These are phyloP conservation scores for Nannospalax galili DNA, from an alignment of 2,113 vertebrate genomes.

Conservation along the genomic window DNA sequence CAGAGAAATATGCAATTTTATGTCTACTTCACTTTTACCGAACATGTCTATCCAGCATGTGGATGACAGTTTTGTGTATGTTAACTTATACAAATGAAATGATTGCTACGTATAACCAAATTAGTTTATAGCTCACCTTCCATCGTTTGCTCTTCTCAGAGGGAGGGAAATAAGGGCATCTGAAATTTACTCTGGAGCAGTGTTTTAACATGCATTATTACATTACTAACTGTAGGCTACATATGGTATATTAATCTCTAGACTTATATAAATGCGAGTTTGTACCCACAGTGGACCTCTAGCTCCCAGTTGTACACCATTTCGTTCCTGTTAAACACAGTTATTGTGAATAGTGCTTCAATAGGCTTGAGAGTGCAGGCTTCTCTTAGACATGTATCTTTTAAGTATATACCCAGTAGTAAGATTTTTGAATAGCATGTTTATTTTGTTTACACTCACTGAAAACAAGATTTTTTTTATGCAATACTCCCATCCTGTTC, in stretches of 20 bases:
- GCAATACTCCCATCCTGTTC: background rate
- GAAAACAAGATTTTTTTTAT: background rate
- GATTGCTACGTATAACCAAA: background rate
- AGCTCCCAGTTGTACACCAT: background rate
- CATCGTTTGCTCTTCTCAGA: background rate
- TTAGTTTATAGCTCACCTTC: background rate
- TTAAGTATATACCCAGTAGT: background rate
- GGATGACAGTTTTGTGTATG: background rate
- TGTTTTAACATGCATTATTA: background rate
- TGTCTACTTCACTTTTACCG: background rate
- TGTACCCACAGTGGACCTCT: background rate
- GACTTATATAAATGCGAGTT: background rate
- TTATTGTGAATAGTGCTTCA: background rate
- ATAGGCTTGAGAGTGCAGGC: background rate
- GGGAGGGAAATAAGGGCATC: background rate
- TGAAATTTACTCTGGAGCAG: background rate
- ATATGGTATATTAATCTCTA: background rate
- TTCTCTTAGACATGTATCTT: background rate
- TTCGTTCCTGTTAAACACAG: background rate
- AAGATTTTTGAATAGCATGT: no score
- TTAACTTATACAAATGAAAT: background rate
- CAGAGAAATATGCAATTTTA: conserved; percentile 21
- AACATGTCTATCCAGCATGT: background rate
- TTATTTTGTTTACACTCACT: background rate
- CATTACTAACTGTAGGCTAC: background rate